A percentile compares a stretch with the other conserved stretches of the same genome.
These are phyloP conservation scores for Plebejus argus DNA, from an alignment of 2,888 invertebrate genomes.

Conservation along the genomic window DNA sequence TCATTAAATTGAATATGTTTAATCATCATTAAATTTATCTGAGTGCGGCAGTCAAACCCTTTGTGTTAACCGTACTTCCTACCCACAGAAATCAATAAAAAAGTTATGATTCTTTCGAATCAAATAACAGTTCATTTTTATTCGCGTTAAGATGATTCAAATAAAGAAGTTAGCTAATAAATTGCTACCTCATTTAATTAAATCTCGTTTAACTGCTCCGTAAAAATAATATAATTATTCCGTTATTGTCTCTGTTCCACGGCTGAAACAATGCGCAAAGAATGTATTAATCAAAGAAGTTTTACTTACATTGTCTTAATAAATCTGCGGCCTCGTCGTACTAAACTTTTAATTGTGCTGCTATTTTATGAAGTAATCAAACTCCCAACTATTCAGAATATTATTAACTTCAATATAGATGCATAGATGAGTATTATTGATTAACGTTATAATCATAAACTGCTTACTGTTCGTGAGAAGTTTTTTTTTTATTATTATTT, in stretches of 20 bases:
- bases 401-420: not conserved
- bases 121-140: too few relatives aligned
- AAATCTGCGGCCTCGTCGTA: slow-evolving; percentile 12
- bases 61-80: too few relatives aligned
- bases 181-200: not conserved
- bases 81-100: too few relatives aligned
- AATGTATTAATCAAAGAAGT: slow-evolving; percentile 36
- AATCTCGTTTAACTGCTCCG: not conserved
- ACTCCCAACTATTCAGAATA: slow-evolving; percentile 32
- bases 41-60: too few relatives aligned
- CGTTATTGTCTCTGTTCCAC: slow-evolving; percentile 14
- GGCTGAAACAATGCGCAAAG: slow-evolving; percentile 14
- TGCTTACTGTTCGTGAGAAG: not conserved
- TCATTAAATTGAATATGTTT: too few relatives aligned
- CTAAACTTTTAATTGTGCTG: slow-evolving; percentile 59
- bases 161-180: not conserved
- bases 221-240: slow-evolving; percentile 15
- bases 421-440: not conserved
- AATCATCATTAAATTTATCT: too few relatives aligned
- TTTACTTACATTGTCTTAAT: slow-evolving; percentile 32
- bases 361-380: slow-evolving; percentile 54
- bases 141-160: not conserved
- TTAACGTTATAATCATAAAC: not conserved
- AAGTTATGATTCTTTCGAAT: too few relatives aligned
- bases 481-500: not conserved